A percentile compares a stretch with the other conserved stretches of the same genome.
phyloP scores from a whole-genome alignment of 2,797 vertebrate genomes.

The Chrysocyon brachyurus region DNA sequence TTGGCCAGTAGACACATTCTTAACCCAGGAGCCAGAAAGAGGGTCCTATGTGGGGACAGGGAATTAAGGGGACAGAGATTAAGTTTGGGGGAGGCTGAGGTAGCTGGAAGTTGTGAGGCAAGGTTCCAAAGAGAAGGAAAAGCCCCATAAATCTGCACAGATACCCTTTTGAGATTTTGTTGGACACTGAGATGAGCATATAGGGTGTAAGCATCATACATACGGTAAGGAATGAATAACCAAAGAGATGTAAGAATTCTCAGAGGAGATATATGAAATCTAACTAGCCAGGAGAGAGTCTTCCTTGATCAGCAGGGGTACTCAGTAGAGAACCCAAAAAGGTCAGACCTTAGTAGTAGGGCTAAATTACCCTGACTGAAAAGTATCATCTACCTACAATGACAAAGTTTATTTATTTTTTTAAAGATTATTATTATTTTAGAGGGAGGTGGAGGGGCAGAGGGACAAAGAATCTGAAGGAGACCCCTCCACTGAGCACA shows the following conservation, averaged over 20 bases:
- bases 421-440: background rate
- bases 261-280: background rate
- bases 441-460: background rate
- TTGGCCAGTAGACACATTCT: background rate
- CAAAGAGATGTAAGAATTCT: background rate
- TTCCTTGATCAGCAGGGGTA: background rate
- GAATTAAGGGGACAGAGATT: conserved; percentile 76
- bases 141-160: background rate
- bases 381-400: background rate
- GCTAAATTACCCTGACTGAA: background rate
- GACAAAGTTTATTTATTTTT: background rate
- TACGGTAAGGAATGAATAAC: background rate
- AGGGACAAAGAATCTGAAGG: background rate
- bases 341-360: background rate
- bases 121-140: background rate
- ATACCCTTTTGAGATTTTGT: background rate
- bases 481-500: background rate
- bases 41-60: background rate
- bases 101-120: background rate
- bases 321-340: background rate
- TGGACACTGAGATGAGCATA: background rate
- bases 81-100: conserved; percentile 82
- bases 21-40: background rate
- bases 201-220: background rate
- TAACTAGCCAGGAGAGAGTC: background rate